Evolutionary conservation across 2,797 vertebrate species (phyloP).

Genomic region (Enoplosus armatus): DNA sequence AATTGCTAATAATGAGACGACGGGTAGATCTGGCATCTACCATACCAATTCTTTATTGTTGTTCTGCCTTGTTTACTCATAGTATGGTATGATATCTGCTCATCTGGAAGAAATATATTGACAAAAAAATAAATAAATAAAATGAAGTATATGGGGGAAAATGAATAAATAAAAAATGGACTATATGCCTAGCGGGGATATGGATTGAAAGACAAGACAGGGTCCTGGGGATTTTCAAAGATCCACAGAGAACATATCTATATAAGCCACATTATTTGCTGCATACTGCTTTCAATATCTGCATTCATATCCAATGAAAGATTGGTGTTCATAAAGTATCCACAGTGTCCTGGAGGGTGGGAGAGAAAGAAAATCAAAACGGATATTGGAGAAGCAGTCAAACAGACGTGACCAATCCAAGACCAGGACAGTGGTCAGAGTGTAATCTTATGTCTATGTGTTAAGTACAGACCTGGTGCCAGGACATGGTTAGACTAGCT

Average conservation of each 20-base stretch:
- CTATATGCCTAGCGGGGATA: constrained; percentile 20
- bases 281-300: constrained; percentile 53
- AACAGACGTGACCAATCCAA: constrained; percentile 41
- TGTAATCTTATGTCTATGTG: constrained; percentile 12
- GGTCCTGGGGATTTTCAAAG: constrained; percentile 40
- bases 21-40: constrained; percentile 8
- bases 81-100: constrained; percentile 33
- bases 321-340: constrained; percentile 26
- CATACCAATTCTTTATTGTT: constrained; percentile 17
- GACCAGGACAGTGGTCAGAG: constrained; percentile 25
- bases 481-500: not conserved
- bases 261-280: constrained; percentile 54
- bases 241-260: constrained; percentile 36
- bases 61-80: constrained; percentile 35
- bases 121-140: constrained; percentile 37
- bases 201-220: constrained; percentile 50
- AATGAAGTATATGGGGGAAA: constrained; percentile 26
- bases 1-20: not conserved
- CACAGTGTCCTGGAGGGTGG: constrained; percentile 11
- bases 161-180: constrained; percentile 28
- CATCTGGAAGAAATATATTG: constrained; percentile 30
- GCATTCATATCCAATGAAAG: constrained; percentile 31
- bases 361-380: constrained; percentile 24
- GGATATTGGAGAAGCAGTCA: constrained; percentile 42
- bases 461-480: not conserved